phyloP scores from a whole-genome alignment of 1,140 invertebrate genomes.

The Cydia fagiglandana region DNA sequence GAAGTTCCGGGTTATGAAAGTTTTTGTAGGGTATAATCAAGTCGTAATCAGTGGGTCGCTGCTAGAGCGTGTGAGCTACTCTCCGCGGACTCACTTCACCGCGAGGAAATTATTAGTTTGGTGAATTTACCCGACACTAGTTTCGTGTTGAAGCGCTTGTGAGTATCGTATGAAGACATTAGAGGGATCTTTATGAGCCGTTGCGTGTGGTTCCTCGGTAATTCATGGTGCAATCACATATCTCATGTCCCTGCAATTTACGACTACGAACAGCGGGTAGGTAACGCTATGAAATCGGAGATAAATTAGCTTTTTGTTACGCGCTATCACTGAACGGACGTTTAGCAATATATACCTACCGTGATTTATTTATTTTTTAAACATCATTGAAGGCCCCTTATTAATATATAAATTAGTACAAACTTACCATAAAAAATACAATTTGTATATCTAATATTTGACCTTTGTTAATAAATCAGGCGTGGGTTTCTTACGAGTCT shows the following conservation, averaged over 20 bases:
- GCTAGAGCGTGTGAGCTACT: conserved; percentile 64
- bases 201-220: conserved; percentile 62
- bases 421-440: conserved; percentile 47
- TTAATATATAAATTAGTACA: neutral
- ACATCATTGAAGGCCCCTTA: neutral
- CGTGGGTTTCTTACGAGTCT: conserved; percentile 58
- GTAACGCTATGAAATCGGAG: conserved; percentile 42
- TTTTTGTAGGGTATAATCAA: conserved; percentile 75
- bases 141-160: conserved; percentile 52
- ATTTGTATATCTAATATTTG: conserved; percentile 63
- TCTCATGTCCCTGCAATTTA: conserved; percentile 55
- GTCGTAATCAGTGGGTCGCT: conserved; percentile 66
- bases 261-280: conserved; percentile 45
- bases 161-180: conserved; percentile 71
- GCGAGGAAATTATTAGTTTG: conserved; percentile 67
- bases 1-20: conserved; percentile 71
- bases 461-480: conserved; percentile 65
- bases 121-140: conserved; percentile 50
- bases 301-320: conserved; percentile 45
- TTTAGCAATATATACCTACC: neutral
- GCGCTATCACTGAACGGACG: neutral
- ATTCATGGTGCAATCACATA: conserved; percentile 56
- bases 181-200: conserved; percentile 60
- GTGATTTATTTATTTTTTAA: neutral
- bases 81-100: conserved; percentile 44